Evolutionary conservation across 2,113 vertebrate genomes (phyloP).

Genomic region (Perca schrenkii): DNA sequence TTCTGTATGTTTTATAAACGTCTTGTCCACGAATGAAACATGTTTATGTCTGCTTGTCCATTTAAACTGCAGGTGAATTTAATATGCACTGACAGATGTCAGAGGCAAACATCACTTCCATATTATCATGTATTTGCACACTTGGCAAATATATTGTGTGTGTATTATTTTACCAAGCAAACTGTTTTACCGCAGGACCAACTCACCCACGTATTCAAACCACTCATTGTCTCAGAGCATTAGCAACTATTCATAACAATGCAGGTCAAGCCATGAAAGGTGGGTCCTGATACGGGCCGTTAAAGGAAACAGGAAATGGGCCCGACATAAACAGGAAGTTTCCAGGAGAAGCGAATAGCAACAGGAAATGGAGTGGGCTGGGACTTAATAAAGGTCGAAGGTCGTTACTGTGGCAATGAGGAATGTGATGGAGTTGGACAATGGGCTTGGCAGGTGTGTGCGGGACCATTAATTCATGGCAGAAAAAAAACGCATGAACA

Average conservation of each 20-base stretch:
- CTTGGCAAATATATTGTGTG: not conserved
- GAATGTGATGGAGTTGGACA: conserved; percentile 79
- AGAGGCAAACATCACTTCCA: not conserved
- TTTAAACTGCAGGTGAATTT: not conserved
- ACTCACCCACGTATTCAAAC: conserved; percentile 39
- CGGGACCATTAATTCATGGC: conserved; percentile 40
- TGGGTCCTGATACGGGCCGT: conserved; percentile 57
- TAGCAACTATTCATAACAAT: conserved; percentile 68
- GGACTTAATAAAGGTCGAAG: conserved; percentile 78
- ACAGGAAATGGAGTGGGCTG: conserved; percentile 83
- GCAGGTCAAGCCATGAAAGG: conserved; percentile 55
- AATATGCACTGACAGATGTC: not conserved
- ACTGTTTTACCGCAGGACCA: conserved; percentile 40
- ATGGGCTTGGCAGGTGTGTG: conserved; percentile 84
- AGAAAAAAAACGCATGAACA: conserved; percentile 46
- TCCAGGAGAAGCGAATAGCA: conserved; percentile 80
- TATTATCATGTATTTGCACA: not conserved
- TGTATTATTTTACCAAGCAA: not conserved
- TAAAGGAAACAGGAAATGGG: conserved; percentile 80
- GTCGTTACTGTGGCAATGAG: conserved; percentile 66
- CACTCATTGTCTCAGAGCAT: conserved; percentile 66
- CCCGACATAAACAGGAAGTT: conserved; percentile 86
- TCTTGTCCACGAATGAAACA: too few relatives aligned
- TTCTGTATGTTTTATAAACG: not conserved
- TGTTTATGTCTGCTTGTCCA: not conserved